A percentile compares a stretch with the other conserved stretches of the same genome.
phyloP scores from a whole-genome alignment of 2,113 vertebrate species.

The Poicephalus meyeri region DNA sequence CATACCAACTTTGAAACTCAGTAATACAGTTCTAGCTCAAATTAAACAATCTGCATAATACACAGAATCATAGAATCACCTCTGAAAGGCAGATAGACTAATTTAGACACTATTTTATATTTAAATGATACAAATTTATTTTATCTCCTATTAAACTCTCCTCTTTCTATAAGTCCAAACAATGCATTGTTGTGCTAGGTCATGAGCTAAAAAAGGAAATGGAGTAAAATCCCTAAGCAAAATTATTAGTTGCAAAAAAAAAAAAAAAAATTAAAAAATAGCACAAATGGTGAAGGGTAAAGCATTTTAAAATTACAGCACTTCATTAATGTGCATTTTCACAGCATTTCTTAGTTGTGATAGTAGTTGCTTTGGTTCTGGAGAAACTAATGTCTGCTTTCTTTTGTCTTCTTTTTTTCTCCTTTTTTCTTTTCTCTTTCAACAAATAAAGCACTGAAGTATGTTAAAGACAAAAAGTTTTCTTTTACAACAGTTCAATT shows the following conservation, averaged over 20 bases:
- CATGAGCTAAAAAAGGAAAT: background rate
- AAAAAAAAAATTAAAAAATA: background rate
- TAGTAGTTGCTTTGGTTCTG: background rate
- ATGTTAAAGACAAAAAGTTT: background rate
- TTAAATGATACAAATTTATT: background rate
- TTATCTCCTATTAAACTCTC: background rate
- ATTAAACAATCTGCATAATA: background rate
- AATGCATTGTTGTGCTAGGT: background rate
- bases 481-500: background rate
- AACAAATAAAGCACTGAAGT: background rate
- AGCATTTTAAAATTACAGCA: background rate
- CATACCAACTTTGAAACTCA: background rate
- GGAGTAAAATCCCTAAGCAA: background rate
- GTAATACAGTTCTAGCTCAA: background rate
- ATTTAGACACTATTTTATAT: background rate
- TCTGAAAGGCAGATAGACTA: background rate
- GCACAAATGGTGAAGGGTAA: background rate
- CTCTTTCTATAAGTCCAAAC: background rate
- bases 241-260: background rate
- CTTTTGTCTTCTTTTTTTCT: background rate
- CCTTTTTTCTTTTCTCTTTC: background rate
- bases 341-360: background rate
- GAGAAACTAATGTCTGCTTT: background rate
- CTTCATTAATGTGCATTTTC: background rate
- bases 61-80: background rate